These are phyloP conservation scores for Elysia crispata DNA, from an alignment of 2,888 invertebrate species.

Conservation along the genomic window DNA sequence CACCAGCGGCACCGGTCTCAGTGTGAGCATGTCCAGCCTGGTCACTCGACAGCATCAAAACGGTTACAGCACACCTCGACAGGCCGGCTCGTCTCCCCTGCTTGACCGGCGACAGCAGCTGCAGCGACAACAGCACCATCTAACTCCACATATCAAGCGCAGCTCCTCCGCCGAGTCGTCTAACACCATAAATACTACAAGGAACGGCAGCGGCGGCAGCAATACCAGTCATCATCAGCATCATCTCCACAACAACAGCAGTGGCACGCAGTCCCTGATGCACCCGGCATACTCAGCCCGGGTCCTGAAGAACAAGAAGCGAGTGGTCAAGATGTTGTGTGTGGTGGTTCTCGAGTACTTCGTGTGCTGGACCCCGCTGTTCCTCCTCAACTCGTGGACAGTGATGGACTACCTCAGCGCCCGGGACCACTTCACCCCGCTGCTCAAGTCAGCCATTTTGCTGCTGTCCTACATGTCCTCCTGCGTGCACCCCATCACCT, in stretches of 20 bases:
- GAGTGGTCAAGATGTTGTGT: conserved; percentile 86
- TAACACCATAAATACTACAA: too few relatives aligned
- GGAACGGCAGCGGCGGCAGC: too few relatives aligned
- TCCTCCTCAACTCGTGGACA: conserved; percentile 87
- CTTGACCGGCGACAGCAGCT: too few relatives aligned
- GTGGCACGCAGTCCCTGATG: conserved; percentile 33
- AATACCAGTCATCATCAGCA: conserved; percentile 2
- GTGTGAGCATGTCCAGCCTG: too few relatives aligned
- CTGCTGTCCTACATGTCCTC: conserved; percentile 89
- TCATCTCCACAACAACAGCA: conserved; percentile 7
- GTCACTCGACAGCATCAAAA: too few relatives aligned
- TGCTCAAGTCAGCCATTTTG: conserved; percentile 83
- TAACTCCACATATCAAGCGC: conserved; percentile 21
- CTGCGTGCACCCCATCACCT: conserved; percentile 93
- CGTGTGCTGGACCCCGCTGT: conserved; percentile 92
- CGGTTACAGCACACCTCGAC: too few relatives aligned
- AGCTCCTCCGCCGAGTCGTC: conserved; percentile 25
- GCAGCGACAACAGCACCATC: conserved; percentile 31
- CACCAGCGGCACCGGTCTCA: too few relatives aligned
- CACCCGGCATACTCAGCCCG: conserved; percentile 52
- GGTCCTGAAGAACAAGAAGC: conserved; percentile 60
- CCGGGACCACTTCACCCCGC: conserved; percentile 60
- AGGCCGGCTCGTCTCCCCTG: too few relatives aligned
- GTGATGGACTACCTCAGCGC: conserved; percentile 86
- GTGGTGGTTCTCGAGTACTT: conserved; percentile 93